Evolutionary conservation across 1,140 invertebrate species (phyloP).

Genomic region (Arion vulgaris): DNA sequence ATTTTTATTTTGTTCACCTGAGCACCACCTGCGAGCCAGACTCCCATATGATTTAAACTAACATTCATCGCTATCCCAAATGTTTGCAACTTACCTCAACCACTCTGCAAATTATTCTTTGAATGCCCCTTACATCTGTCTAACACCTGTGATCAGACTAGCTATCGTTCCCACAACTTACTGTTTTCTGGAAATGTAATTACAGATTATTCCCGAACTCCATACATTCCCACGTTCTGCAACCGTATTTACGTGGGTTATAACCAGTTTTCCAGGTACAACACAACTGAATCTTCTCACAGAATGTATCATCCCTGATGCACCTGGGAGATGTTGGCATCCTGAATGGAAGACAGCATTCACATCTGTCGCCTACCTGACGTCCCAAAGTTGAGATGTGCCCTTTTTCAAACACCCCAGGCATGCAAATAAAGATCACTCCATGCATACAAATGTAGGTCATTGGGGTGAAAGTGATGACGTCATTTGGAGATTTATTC

Average conservation of each 20-base stretch:
- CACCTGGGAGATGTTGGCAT: not conserved
- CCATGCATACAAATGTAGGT: not conserved
- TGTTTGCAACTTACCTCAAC: not conserved
- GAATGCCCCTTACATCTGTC: not conserved
- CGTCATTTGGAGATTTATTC: not conserved
- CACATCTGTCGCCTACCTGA: not conserved
- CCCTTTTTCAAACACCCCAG: not conserved
- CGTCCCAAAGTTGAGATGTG: not conserved
- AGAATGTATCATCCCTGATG: not conserved
- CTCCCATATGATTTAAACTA: not conserved
- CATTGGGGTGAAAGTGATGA: not conserved
- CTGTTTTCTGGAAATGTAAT: not conserved
- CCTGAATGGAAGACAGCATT: not conserved
- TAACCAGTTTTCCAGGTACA: not conserved
- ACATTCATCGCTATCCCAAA: not conserved
- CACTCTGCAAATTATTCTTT: not conserved
- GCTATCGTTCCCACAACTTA: not conserved
- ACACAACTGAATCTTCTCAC: not conserved
- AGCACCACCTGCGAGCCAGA: not conserved
- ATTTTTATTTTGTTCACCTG: not conserved
- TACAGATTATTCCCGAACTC: not conserved
- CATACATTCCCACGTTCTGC: not conserved
- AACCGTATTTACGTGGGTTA: not conserved
- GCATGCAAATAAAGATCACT: not conserved
- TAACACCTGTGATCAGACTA: not conserved